Conservation (phyloP, 2,888 invertebrate genomes). For the Lasiommata megera region DNA sequence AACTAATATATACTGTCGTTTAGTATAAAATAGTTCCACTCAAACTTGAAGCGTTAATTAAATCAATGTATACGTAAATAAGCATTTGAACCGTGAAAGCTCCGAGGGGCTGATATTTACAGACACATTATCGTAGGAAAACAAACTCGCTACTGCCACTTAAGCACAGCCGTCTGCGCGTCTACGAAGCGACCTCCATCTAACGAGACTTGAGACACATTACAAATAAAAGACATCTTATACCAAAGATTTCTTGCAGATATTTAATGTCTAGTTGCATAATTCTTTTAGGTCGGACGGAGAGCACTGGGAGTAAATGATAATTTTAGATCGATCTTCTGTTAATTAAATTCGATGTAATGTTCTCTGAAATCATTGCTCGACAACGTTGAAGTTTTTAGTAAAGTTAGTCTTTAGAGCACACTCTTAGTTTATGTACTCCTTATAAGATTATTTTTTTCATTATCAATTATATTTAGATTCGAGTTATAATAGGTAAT, state of each 20-base stretch:
- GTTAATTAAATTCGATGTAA: not conserved
- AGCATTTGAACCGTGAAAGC: slow-evolving; percentile 47
- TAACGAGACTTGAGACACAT: slow-evolving; percentile 43
- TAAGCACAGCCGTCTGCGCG: slow-evolving; percentile 39
- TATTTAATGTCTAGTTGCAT: slow-evolving; percentile 33
- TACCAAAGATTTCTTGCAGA: slow-evolving; percentile 50
- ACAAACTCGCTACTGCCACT: slow-evolving; percentile 60
- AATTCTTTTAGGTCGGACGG: slow-evolving; percentile 23
- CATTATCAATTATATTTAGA: slow-evolving; percentile 2
- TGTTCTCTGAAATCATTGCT: not conserved
- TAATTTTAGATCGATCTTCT: not conserved
- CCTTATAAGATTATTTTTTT: no score
- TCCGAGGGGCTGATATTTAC: slow-evolving; percentile 54
- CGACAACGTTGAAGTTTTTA: not conserved
- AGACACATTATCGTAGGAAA: slow-evolving; percentile 64
- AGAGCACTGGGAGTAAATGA: no score
- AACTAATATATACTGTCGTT: not conserved
- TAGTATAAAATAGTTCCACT: not conserved
- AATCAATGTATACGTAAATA: slow-evolving; percentile 55
- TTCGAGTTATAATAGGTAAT: not conserved
- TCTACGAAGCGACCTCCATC: slow-evolving; percentile 30
- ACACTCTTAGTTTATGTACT: not conserved
- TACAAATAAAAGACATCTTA: slow-evolving; percentile 53
- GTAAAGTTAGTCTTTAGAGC: not conserved
- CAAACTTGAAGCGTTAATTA: slow-evolving; percentile 59